These are phyloP conservation scores for Mohoua ochrocephala DNA, from an alignment of 2,113 vertebrate species.

Conservation along the genomic window DNA sequence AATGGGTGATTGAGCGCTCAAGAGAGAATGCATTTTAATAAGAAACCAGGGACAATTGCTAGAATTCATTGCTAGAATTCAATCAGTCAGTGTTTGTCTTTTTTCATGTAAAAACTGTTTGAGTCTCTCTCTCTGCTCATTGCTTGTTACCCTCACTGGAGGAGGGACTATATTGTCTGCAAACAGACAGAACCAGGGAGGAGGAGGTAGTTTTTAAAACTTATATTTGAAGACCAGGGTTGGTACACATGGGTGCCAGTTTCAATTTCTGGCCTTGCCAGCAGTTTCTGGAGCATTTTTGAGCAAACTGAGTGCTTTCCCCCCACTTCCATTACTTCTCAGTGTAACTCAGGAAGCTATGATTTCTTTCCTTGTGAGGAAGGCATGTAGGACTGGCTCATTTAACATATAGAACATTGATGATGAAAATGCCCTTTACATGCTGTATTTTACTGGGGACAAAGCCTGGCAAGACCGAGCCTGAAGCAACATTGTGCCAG, in stretches of 20 bases:
- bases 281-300: background rate
- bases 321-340: background rate
- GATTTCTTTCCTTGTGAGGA: background rate
- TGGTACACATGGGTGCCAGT: background rate
- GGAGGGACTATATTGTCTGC: background rate
- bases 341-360: background rate
- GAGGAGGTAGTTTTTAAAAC: background rate
- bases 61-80: background rate
- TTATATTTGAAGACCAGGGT: background rate
- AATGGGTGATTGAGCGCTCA: background rate
- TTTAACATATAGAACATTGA: background rate
- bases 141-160: background rate
- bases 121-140: background rate
- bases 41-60: background rate
- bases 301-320: background rate
- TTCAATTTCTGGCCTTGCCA: background rate
- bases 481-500: background rate
- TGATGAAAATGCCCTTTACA: background rate
- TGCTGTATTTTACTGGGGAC: background rate
- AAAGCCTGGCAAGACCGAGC: background rate
- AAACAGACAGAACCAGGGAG: background rate
- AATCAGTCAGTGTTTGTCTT: background rate
- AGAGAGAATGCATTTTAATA: background rate
- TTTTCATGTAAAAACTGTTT: background rate
- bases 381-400: background rate